Evolutionary conservation across 1,140 invertebrate species (phyloP).

Genomic region (Cydia fagiglandana): DNA sequence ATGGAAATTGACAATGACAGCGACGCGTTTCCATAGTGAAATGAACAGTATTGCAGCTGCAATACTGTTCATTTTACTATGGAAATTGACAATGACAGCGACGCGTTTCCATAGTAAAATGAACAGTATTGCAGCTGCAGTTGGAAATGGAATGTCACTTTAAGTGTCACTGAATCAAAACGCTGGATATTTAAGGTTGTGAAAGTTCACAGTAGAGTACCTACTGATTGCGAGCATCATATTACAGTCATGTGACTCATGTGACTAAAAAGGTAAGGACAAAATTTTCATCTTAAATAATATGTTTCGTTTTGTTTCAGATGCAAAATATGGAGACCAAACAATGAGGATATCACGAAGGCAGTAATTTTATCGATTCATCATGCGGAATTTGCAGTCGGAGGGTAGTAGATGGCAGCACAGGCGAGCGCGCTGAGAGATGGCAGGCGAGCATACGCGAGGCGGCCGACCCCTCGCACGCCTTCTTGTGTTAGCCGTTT

Average conservation of each 20-base stretch:
- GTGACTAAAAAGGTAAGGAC: not conserved
- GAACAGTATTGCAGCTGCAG: too few species aligned
- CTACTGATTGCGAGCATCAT: not conserved
- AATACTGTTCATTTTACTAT: too few species aligned
- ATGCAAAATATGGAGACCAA: not conserved
- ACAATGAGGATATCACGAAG: not conserved
- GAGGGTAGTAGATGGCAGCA: constrained; percentile 58
- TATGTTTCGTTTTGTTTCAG: constrained; percentile 17
- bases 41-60: too few species aligned
- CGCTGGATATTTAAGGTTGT: too few species aligned
- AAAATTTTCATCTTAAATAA: not conserved
- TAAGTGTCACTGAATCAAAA: too few species aligned
- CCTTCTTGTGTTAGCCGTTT: constrained; percentile 62
- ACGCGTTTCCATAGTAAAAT: too few species aligned
- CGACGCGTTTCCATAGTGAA: too few species aligned
- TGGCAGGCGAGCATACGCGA: constrained; percentile 57
- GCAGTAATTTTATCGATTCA: not conserved
- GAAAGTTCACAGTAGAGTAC: not conserved
- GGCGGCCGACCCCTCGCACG: constrained; percentile 63
- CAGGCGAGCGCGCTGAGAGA: constrained; percentile 58
- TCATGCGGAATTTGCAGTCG: not conserved
- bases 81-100: too few species aligned
- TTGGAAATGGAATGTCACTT: too few species aligned
- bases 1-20: too few species aligned
- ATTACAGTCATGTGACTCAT: not conserved